Conservation (phyloP, 1,140 invertebrate genomes). For the Pachyrhynchus sulphureomaculatus region DNA sequence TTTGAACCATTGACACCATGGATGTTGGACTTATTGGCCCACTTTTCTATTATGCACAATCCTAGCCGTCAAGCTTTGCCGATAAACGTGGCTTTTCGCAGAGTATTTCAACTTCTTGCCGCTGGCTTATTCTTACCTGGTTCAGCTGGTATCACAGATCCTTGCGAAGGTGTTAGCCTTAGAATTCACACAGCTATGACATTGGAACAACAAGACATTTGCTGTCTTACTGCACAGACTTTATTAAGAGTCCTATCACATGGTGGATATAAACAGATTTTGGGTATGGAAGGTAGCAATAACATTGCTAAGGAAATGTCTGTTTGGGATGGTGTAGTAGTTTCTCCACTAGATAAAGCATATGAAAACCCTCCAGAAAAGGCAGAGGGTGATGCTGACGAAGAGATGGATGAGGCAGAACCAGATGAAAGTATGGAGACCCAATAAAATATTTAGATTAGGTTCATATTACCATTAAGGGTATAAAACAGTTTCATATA, state of each 20-base stretch:
- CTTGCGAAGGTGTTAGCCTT: conserved; percentile 86
- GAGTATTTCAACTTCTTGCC: conserved; percentile 86
- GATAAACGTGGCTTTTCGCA: conserved; percentile 84
- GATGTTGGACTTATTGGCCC: conserved; percentile 95
- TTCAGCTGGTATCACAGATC: conserved; percentile 91
- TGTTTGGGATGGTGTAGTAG: conserved; percentile 93
- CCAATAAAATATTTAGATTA: conserved; percentile 8
- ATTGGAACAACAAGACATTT: conserved; percentile 92
- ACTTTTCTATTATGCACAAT: conserved; percentile 97
- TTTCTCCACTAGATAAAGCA: conserved; percentile 86
- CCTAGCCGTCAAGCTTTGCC: conserved; percentile 88
- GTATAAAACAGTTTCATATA: no score
- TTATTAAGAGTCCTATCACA: conserved; percentile 85
- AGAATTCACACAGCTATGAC: conserved; percentile 89
- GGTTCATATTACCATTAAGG: no score
- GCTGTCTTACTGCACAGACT: conserved; percentile 87
- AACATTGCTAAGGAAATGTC: conserved; percentile 82
- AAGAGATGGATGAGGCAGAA: conserved; percentile 56
- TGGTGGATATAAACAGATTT: conserved; percentile 87
- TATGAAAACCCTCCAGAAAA: conserved; percentile 69
- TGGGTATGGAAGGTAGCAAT: conserved; percentile 72
- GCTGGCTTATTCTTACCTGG: conserved; percentile 95
- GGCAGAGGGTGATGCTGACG: conserved; percentile 56
- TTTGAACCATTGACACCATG: conserved; percentile 90
- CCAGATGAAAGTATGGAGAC: conserved; percentile 55